Percentiles rank a stretch among this genome's conserved stretches.
phyloP scores from a whole-genome alignment of 2,888 invertebrate species.

The Acleris cristana region DNA sequence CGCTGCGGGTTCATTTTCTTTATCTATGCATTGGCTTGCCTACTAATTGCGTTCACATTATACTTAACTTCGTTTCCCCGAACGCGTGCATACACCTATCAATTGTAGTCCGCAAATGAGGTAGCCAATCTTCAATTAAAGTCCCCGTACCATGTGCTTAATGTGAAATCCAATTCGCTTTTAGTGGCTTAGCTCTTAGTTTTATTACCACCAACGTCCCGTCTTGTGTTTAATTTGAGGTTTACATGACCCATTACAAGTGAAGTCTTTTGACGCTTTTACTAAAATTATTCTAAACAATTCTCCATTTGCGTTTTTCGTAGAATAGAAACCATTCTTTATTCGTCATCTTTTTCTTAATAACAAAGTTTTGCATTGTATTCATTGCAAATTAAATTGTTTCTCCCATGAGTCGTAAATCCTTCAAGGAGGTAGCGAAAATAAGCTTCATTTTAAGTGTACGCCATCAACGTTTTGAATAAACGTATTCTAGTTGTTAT shows the following conservation, averaged over 20 bases:
- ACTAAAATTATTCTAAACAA: too few relatives aligned
- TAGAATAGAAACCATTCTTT: too few relatives aligned
- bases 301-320: too few relatives aligned
- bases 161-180: slow-evolving; percentile 65
- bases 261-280: slow-evolving; percentile 19
- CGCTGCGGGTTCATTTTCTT: slow-evolving; percentile 42
- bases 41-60: slow-evolving; percentile 19
- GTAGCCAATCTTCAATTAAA: slow-evolving; percentile 51
- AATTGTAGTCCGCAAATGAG: slow-evolving; percentile 47
- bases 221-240: slow-evolving; percentile 46
- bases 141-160: slow-evolving; percentile 58
- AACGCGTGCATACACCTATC: slow-evolving; percentile 36
- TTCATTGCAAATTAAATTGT: slow-evolving; percentile 19
- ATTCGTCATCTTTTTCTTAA: neutral
- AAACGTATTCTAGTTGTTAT: slow-evolving; percentile 73
- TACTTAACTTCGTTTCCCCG: slow-evolving; percentile 12
- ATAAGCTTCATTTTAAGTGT: slow-evolving; percentile 73
- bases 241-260: slow-evolving; percentile 42
- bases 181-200: slow-evolving; percentile 57
- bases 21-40: slow-evolving; percentile 18
- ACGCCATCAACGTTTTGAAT: slow-evolving; percentile 71
- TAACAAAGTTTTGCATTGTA: neutral
- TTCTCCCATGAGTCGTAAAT: slow-evolving; percentile 51
- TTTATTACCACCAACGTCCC: slow-evolving; percentile 53
- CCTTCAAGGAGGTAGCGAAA: slow-evolving; percentile 67